phyloP scores from a whole-genome alignment of 2,888 invertebrate genomes.

The Cloeon dipterum region DNA sequence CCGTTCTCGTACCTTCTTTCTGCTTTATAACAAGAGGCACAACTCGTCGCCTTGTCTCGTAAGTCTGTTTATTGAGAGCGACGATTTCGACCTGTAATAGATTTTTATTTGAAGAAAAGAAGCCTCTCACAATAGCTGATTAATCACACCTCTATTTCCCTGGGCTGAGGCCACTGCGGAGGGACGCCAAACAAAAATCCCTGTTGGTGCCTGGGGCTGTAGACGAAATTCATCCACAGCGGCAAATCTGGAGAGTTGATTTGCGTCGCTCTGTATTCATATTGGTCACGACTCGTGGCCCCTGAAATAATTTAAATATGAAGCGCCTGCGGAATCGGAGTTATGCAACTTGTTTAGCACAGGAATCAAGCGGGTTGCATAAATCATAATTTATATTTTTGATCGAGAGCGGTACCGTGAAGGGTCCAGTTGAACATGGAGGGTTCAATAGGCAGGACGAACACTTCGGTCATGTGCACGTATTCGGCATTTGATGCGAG shows the following conservation, averaged over 20 bases:
- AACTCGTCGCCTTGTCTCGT: slow-evolving; percentile 41
- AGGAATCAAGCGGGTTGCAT: too few species aligned
- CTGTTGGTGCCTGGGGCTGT: slow-evolving; percentile 49
- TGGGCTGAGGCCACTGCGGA: slow-evolving; percentile 22
- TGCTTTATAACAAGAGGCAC: slow-evolving; percentile 38
- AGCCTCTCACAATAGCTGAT: neutral
- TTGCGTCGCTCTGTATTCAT: slow-evolving; percentile 50
- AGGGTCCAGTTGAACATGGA: slow-evolving; percentile 60
- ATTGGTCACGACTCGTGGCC: slow-evolving; percentile 33
- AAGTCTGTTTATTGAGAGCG: slow-evolving; percentile 51
- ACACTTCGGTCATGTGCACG: slow-evolving; percentile 48
- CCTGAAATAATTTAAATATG: slow-evolving; percentile 17
- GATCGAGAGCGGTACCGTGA: slow-evolving; percentile 25
- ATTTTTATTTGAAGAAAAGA: neutral
- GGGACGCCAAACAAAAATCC: slow-evolving; percentile 74
- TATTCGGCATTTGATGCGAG: slow-evolving; percentile 23
- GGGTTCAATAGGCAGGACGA: slow-evolving; percentile 53
- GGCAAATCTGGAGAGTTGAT: slow-evolving; percentile 63
- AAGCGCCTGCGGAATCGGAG: too few species aligned
- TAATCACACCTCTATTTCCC: slow-evolving; percentile 10
- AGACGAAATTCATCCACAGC: slow-evolving; percentile 63
- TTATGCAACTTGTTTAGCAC: too few species aligned
- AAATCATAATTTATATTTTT: neutral
- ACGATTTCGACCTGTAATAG: slow-evolving; percentile 41
- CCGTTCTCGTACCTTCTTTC: slow-evolving; percentile 19